phyloP scores from a whole-genome alignment of 2,888 invertebrate genomes.

The Epinotia ramella region DNA sequence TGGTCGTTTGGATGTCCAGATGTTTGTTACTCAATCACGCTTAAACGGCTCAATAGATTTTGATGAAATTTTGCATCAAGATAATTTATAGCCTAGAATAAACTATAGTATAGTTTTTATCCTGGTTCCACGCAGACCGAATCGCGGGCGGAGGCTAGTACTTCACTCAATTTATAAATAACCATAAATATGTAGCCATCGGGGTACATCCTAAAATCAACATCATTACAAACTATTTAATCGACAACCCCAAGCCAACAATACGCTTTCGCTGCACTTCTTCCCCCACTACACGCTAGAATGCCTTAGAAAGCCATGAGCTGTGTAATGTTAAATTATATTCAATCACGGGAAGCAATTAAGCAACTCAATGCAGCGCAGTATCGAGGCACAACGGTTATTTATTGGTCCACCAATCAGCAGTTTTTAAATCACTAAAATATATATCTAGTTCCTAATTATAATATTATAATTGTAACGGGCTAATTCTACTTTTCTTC shows the following conservation, averaged over 20 bases:
- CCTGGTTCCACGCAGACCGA: too few species aligned
- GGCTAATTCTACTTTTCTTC: too few species aligned
- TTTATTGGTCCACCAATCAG: conserved; percentile 2
- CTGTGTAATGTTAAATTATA: conserved; percentile 42
- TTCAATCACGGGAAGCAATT: conserved; percentile 42
- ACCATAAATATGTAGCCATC: too few species aligned
- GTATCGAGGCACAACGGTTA: conserved; percentile 25
- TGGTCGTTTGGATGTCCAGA: too few species aligned
- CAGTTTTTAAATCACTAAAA: background rate
- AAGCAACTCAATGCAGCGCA: conserved; percentile 38
- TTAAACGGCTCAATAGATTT: too few species aligned
- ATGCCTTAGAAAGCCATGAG: conserved; percentile 30
- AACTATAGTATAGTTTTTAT: too few species aligned
- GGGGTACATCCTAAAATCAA: conserved; percentile 13
- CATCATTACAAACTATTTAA: conserved; percentile 30
- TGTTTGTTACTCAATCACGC: too few species aligned
- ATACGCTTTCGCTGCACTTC: conserved; percentile 37
- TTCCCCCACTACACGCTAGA: conserved; percentile 26
- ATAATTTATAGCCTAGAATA: too few species aligned
- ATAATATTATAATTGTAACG: too few species aligned
- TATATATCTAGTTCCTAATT: too few species aligned
- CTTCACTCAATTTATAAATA: background rate
- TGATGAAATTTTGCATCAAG: too few species aligned
- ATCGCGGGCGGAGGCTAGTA: too few species aligned
- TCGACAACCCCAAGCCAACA: conserved; percentile 4